Conservation (phyloP, 2,113 vertebrate species). For the Trogon surrucura region DNA sequence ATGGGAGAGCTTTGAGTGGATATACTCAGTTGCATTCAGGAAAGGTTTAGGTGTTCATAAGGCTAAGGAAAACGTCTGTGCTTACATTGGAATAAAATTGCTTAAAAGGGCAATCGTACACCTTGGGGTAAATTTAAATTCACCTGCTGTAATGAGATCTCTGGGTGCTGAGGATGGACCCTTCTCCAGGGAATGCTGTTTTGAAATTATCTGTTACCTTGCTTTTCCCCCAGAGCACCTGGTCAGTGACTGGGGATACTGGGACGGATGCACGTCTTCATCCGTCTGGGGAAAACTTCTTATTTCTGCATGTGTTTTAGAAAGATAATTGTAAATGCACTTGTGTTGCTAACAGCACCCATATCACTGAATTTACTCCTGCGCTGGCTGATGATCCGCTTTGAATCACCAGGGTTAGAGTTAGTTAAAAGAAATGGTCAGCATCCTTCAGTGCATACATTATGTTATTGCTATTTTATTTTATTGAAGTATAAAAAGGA, state of each 20-base stretch:
- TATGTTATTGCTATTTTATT: neutral
- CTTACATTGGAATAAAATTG: neutral
- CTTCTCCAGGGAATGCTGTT: neutral
- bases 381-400: neutral
- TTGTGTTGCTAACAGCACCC: neutral
- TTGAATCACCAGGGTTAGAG: neutral
- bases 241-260: neutral
- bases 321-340: neutral
- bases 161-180: neutral
- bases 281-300: neutral
- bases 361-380: neutral
- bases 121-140: neutral
- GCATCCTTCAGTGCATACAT: neutral
- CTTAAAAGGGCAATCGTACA: neutral
- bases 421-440: neutral
- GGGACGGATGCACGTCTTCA: neutral
- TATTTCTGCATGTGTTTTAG: neutral
- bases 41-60: neutral
- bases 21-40: neutral
- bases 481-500: neutral
- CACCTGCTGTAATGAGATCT: conserved; percentile 1
- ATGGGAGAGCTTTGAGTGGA: neutral
- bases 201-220: neutral
- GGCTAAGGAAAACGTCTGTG: neutral
- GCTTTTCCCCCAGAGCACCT: neutral